Conservation (phyloP, 2,797 vertebrate genomes). For the Glyptemys insculpta region DNA sequence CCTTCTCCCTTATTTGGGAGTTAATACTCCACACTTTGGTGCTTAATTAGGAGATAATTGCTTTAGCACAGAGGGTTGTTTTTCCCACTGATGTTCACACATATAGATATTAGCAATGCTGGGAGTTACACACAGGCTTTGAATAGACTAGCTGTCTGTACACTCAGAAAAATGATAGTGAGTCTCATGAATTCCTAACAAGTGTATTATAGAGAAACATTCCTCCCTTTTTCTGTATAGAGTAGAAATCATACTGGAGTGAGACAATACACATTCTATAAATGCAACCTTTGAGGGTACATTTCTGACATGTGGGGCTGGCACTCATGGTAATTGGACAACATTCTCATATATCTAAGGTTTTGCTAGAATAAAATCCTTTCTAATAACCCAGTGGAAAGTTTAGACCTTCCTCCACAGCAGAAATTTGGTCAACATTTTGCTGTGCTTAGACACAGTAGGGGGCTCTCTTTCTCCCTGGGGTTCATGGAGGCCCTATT, state of each 20-base stretch:
- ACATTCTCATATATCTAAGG: neutral
- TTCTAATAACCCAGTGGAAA: slow-evolving; percentile 32
- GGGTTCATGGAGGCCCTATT: neutral
- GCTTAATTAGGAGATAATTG: slow-evolving; percentile 60
- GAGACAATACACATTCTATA: slow-evolving; percentile 37
- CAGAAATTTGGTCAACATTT: neutral
- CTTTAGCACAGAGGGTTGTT: slow-evolving; percentile 30
- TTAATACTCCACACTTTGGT: slow-evolving; percentile 12
- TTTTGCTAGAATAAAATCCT: slow-evolving; percentile 55
- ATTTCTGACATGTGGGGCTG: slow-evolving; percentile 13
- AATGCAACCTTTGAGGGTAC: slow-evolving; percentile 34
- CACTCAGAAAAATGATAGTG: neutral
- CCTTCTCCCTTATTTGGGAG: slow-evolving; percentile 23
- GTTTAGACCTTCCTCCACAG: neutral
- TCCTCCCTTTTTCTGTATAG: slow-evolving; percentile 33
- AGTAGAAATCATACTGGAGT: neutral
- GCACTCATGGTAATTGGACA: slow-evolving; percentile 14
- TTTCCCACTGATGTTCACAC: slow-evolving; percentile 32
- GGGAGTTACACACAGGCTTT: neutral
- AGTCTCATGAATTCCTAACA: slow-evolving; percentile 34
- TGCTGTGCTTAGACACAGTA: neutral
- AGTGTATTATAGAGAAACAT: neutral
- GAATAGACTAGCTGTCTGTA: neutral
- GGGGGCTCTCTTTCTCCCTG: neutral
- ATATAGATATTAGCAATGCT: neutral